These are phyloP conservation scores for Chrysomela aeneicollis DNA, from an alignment of 2,888 invertebrate genomes.

Conservation along the genomic window DNA sequence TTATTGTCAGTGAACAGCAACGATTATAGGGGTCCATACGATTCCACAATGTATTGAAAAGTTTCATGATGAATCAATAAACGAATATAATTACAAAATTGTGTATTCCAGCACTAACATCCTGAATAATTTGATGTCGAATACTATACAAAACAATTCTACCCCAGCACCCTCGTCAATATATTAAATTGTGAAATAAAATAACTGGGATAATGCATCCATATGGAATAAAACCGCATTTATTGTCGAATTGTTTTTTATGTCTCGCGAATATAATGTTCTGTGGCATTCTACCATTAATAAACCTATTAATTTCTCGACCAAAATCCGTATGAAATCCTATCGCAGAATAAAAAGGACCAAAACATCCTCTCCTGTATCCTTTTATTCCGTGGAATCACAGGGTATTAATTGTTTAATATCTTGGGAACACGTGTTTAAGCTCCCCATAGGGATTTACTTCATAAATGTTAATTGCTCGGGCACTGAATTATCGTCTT, in stretches of 20 bases:
- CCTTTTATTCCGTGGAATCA: constrained; percentile 41
- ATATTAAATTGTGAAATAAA: constrained; percentile 28
- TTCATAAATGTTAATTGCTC: constrained; percentile 61
- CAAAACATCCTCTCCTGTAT: constrained; percentile 46
- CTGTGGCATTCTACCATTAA: constrained; percentile 52
- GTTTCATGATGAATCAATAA: constrained; percentile 2
- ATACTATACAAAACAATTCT: constrained; percentile 13
- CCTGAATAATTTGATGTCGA: neutral
- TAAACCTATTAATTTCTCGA: constrained; percentile 59
- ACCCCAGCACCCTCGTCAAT: neutral
- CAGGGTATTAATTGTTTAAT: constrained; percentile 60
- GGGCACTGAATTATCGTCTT: constrained; percentile 47
- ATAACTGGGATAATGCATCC: constrained; percentile 22
- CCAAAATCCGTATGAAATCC: constrained; percentile 57
- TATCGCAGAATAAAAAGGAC: constrained; percentile 53
- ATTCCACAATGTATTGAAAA: too few species aligned
- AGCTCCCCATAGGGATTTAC: constrained; percentile 60
- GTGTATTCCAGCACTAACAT: neutral
- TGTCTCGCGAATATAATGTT: constrained; percentile 40
- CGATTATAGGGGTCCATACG: too few species aligned
- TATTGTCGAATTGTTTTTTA: constrained; percentile 40
- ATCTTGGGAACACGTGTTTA: constrained; percentile 61
- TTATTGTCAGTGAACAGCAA: too few species aligned
- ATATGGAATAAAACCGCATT: constrained; percentile 35
- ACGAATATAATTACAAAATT: constrained; percentile 8